These are phyloP conservation scores for Alectoris magna DNA, from an alignment of 2,797 vertebrate genomes.

Conservation along the genomic window DNA sequence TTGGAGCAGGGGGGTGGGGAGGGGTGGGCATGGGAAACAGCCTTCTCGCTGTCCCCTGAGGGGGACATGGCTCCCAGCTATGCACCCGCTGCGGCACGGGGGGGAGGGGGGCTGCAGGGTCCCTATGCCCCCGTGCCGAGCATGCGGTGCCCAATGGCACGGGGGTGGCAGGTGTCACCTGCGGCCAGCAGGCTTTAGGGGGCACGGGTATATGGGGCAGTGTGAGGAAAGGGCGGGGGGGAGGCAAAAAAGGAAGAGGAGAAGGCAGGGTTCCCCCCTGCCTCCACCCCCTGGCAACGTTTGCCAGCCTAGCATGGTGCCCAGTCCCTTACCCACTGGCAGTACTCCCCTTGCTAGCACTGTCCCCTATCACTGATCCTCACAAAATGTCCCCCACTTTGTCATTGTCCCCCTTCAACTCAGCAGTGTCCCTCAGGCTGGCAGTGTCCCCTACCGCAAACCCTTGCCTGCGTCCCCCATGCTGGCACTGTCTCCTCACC, in stretches of 20 bases:
- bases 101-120: not conserved
- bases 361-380: not conserved
- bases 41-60: not conserved
- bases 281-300: not conserved
- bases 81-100: not conserved
- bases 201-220: not conserved
- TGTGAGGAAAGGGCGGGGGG: too few relatives aligned
- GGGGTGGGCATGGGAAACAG: too few relatives aligned
- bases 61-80: not conserved
- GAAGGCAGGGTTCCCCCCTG: fast-evolving
- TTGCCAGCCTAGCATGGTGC: not conserved
- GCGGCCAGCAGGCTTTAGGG: not conserved
- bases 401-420: not conserved
- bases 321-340: not conserved
- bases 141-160: not conserved
- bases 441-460: too few relatives aligned
- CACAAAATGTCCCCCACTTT: not conserved
- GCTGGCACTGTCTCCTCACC: not conserved
- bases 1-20: fast-evolving
- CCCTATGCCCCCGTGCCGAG: not conserved
- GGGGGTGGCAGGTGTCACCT: not conserved
- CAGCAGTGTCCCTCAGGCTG: not conserved
- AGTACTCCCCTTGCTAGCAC: not conserved
- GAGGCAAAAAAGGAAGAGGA: not conserved
- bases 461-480: not conserved